Base-by-base conservation (phyloP, 2,888 invertebrate genomes). In the Drosophila paranaensis region DNA sequence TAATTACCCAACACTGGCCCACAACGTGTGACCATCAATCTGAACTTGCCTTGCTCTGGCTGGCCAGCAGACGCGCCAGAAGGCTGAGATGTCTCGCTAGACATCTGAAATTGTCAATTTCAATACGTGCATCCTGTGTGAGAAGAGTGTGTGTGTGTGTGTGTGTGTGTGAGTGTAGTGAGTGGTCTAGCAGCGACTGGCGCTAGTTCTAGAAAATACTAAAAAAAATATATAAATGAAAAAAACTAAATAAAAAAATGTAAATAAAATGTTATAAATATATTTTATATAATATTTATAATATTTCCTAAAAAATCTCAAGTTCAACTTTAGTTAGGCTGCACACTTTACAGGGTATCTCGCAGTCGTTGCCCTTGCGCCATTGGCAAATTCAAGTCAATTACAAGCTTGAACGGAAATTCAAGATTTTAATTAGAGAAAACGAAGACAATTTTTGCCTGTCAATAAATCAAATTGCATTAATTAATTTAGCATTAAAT, bases 361-460 rank as follows among this genome's bases (percentile, higher is more conserved):
- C 0, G 1, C 8, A 45, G 71, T 14, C 10, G 5, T 11, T 13
- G n/a, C 27, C 30, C 40, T 39, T 14, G 25, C 14, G 37, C 20
- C 10, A n/a, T 13, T n/a, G 27, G 35, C 20, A 14, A 43, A 46
- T 70, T 74, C 64, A 91, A 92, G 87, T 91, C 91, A 92, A 92
- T 92, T 92, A 91, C 86, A 91, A 87, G 91, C 91, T 81, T 90
- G 91, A 91, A 89, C 92, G 92, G 92, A 92, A 92, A 92, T 92
- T 91, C 87, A 90, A 85, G 87, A 91, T 91, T 91, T 90, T 88
- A 91, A 91, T 91, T 90, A 84, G 81, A 27, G 61, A 71, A 66
- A 76, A 46, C 46, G 57, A 50, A 57, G 63, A 61, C 50, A 35
- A 63, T 40, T 68, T 54, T 53, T 51, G 66, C 30, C 68, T 76